Base-by-base conservation (phyloP, 2,888 invertebrate species). In the Patella caerulea region DNA sequence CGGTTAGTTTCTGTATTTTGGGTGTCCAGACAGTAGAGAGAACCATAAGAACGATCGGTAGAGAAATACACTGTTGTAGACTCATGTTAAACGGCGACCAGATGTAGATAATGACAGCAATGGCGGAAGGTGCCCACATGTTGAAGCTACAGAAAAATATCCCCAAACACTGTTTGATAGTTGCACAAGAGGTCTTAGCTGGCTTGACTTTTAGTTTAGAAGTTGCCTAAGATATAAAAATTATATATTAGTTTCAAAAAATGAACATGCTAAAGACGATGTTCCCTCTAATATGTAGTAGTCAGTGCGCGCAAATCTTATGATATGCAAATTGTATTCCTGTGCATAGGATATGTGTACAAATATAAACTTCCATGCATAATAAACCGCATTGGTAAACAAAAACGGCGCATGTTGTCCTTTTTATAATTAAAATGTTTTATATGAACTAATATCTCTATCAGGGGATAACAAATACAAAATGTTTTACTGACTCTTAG, bases 11-110 rank as follows among this genome's bases (percentile, higher is more conserved):
- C 72, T 85, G 85, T 3, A 85, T 79, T 59, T 80, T 75, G 3
- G 83, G 83, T 14, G 79, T 79, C 84, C 85, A 85, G 52, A 81
- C 73, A 14, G 82, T 72, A 7, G 85, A 84, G 17, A 85, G 80
- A 15, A 85, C 71, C 53, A 81, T 79, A 0, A 85, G 71, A 17
- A 79, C 65, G 54, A 81, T 71, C 1, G 84, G 84, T n/a, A 85
- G 74, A n/a, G 81, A 77, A 45, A 85, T 69, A 52, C 82, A 80
- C 54, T 83, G 82, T 69, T 80, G 74, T 75, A 83, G 82, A 2
- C 79, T 80, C 69, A 85, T 56, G 75, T 83, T 79, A 65, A 81
- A 76, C 0, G 81, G 72, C 0, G 83, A 81, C 77, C 82, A 82
- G 54, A 80, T 70, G 45, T 78, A 81, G 0, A 84, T 71, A 54